Conservation (phyloP, 2,888 invertebrate species). For the Mimas tiliae region DNA sequence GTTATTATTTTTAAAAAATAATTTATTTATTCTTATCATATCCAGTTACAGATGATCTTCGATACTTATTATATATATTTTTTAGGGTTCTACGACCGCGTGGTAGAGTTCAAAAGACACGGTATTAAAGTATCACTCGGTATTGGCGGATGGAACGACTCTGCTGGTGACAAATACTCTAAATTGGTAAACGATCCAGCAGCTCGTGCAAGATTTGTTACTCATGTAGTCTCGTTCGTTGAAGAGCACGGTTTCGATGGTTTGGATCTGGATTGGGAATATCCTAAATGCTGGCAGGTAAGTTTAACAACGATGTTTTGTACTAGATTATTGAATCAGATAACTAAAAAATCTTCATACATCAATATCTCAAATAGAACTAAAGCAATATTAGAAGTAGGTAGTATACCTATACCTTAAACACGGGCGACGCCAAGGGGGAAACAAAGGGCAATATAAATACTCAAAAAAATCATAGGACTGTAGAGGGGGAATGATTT, state of each 20-base stretch:
- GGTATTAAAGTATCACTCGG: constrained; percentile 94
- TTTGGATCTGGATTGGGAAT: constrained; percentile 98
- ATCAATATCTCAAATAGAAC: too few species aligned
- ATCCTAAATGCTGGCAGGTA: constrained; percentile 94
- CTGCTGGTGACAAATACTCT: constrained; percentile 95
- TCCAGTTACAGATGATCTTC: background rate
- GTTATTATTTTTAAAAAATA: too few species aligned
- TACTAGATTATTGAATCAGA: too few species aligned
- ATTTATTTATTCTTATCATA: background rate
- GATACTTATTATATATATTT: constrained; percentile 28
- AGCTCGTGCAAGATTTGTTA: constrained; percentile 89
- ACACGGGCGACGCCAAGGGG: too few species aligned
- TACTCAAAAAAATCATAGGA: too few species aligned
- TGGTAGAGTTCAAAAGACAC: constrained; percentile 90
- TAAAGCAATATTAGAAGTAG: too few species aligned
- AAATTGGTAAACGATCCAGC: constrained; percentile 90
- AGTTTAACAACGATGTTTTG: constrained; percentile 10
- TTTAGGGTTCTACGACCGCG: constrained; percentile 92
- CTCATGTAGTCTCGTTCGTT: constrained; percentile 90
- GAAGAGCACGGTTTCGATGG: constrained; percentile 94
- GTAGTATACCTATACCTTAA: too few species aligned
- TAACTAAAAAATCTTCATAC: too few species aligned
- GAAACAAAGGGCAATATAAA: too few species aligned
- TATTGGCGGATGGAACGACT: constrained; percentile 98
- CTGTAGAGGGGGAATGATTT: too few species aligned